These are phyloP conservation scores for Cyclophora punctaria DNA, from an alignment of 2,888 invertebrate species.

Conservation along the genomic window DNA sequence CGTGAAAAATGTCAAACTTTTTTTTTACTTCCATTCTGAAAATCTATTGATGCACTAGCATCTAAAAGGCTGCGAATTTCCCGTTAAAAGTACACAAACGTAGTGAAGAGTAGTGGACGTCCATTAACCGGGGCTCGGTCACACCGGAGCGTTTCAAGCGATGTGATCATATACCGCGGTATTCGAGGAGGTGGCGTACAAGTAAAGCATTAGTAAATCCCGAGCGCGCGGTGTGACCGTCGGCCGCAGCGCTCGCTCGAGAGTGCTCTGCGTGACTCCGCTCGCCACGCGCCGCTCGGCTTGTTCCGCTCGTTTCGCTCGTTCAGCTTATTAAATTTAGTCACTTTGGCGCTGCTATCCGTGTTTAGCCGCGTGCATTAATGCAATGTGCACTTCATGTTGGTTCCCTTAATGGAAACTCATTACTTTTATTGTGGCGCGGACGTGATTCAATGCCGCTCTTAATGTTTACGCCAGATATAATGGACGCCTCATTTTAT, in stretches of 20 bases:
- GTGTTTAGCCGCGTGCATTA: constrained; percentile 5
- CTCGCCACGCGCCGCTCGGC: constrained; percentile 6
- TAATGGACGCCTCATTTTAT: no score
- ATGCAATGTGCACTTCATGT: constrained; percentile 7
- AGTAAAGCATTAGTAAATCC: constrained; percentile 4
- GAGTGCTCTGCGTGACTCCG: constrained; percentile 14
- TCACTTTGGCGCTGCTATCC: constrained; percentile 5
- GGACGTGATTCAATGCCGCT: no score
- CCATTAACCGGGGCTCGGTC: constrained; percentile 2
- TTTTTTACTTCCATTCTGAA: no score
- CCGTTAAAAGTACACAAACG: no score
- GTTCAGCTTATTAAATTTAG: constrained; percentile 9
- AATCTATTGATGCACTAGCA: no score
- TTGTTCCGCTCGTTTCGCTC: constrained; percentile 5
- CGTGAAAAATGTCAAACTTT: no score
- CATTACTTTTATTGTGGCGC: not conserved
- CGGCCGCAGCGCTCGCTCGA: constrained; percentile 18
- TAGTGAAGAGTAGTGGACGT: no score
- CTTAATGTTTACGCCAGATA: no score
- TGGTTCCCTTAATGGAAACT: not conserved
- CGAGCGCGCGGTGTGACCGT: constrained; percentile 13
- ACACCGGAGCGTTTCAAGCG: constrained; percentile 12
- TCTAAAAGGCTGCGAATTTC: no score
- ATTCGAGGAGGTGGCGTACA: no score
- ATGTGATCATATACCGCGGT: no score